Evolutionary conservation across 1,140 invertebrate species (phyloP), one percentile per base, ranked within the genome.

Genomic region (Papilio helenus): DNA sequence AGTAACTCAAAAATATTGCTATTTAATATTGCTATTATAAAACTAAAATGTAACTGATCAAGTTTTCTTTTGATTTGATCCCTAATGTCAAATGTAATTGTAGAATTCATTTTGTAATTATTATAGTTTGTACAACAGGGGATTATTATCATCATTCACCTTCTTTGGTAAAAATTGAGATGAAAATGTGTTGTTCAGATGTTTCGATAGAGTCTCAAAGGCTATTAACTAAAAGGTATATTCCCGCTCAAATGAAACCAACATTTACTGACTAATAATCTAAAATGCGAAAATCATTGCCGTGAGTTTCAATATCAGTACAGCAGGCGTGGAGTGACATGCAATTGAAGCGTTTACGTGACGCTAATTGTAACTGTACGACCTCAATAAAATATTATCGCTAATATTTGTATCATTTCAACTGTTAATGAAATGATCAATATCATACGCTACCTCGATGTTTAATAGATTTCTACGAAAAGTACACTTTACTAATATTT

Each of bases 331-430:
- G 23, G 9, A 44, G 9, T 51, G 39, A 23, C 39, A 46, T 23
- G 42, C 72, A 74, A 74, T 74, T 51, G 23, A 74, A 20, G 72
- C 44, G 12, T 46, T 74, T 51, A 44, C 72, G 72, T 74, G 72
- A n/a, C 42, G 9, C 8, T 74, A 74, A 74, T 74, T 20, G n/a
- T 12, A 23, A 74, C 23, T 51, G 10, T 18, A 74, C 44, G 72
- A 44, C 42, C 42, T 18, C 20, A 29, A 74, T 74, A 51, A 74
- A 74, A 51, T 16, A 74, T 74, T 42, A 74, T 49, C 14, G 44
- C 44, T 20, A 74, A 74, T 29, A 51, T 49, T 74, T 74, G 72
- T 68, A 68, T 68, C 18, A 23, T 46, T 46, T 44, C 72, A 29
- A 44, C 8, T 20, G 18, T 1, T 3, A 14, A 26, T 44, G 12